Percentiles rank a stretch among this genome's conserved stretches.
phyloP scores from a whole-genome alignment of 2,797 vertebrate species.

The Rhinoraja longicauda region DNA sequence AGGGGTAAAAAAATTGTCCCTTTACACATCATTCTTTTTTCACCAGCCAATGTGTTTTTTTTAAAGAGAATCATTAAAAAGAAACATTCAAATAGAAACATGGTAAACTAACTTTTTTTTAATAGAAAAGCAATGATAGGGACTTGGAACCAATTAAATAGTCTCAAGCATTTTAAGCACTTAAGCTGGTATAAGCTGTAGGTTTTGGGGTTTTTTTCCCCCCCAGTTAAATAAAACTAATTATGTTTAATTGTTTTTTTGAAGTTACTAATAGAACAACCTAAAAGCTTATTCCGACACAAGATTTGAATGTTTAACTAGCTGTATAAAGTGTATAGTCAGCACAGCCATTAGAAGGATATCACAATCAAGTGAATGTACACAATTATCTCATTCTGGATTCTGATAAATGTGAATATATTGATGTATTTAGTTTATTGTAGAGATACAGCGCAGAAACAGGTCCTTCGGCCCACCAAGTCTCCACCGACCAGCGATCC shows the following conservation, averaged over 20 bases:
- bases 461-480: too few relatives aligned
- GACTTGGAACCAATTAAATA: conserved; percentile 2
- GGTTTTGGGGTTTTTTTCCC: neutral
- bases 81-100: neutral
- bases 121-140: neutral
- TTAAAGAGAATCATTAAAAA: neutral
- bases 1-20: too few relatives aligned
- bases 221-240: neutral
- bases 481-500: too few relatives aligned
- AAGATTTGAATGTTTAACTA: neutral
- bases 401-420: neutral
- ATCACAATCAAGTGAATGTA: neutral
- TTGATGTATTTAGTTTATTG: too few relatives aligned
- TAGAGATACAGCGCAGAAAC: too few relatives aligned
- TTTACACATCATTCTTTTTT: neutral
- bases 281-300: neutral
- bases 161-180: neutral
- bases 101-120: neutral
- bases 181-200: neutral
- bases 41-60: neutral
- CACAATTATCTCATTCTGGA: neutral
- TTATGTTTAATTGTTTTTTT: conserved; percentile 20
- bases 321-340: neutral
- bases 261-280: neutral
- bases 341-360: neutral